A percentile compares a stretch with the other conserved stretches of the same genome.
Evolutionary conservation across 2,888 invertebrate genomes (phyloP).

Genomic region (Synanthedon formicaeformis): DNA sequence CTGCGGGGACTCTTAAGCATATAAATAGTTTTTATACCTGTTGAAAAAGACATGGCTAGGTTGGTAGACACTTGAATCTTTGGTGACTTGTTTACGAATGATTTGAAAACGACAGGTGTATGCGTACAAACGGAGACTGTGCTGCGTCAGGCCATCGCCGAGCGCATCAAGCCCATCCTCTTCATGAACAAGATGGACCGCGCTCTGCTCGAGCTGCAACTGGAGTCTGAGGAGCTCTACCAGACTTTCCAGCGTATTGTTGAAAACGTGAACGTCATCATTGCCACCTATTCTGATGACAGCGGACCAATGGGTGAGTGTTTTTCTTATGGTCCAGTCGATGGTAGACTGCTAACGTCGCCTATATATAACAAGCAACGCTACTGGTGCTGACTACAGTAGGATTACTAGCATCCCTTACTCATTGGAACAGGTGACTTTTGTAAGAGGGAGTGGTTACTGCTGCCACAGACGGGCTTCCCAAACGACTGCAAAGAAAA

Average conservation of each 20-base stretch:
- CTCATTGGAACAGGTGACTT: background rate
- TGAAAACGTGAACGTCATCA: constrained; percentile 99
- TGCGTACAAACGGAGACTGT: constrained; percentile 99
- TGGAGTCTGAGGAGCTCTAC: constrained; percentile 96
- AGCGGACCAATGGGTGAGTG: constrained; percentile 92
- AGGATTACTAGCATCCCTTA: constrained; percentile 2
- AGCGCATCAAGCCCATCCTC: constrained; percentile 99
- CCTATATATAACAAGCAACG: too few relatives aligned
- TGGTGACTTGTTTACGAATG: background rate
- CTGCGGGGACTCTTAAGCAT: too few relatives aligned
- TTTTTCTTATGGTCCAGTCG: background rate
- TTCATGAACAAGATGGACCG: constrained; percentile 99
- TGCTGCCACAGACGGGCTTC: too few relatives aligned
- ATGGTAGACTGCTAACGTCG: background rate
- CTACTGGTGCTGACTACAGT: too few relatives aligned
- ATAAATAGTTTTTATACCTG: too few relatives aligned
- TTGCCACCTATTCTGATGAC: constrained; percentile 98
- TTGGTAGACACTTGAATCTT: background rate
- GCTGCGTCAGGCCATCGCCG: constrained; percentile 98
- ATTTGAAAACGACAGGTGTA: constrained; percentile 79
- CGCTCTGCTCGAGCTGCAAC: constrained; percentile 95
- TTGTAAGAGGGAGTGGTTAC: too few relatives aligned
- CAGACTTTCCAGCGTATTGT: constrained; percentile 99
- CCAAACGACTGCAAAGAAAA: too few relatives aligned
- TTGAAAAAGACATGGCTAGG: background rate